Percentiles rank a stretch among this genome's conserved stretches.
These are phyloP conservation scores for Lerista edwardsae DNA, from an alignment of 2,797 vertebrate species.

Conservation along the genomic window DNA sequence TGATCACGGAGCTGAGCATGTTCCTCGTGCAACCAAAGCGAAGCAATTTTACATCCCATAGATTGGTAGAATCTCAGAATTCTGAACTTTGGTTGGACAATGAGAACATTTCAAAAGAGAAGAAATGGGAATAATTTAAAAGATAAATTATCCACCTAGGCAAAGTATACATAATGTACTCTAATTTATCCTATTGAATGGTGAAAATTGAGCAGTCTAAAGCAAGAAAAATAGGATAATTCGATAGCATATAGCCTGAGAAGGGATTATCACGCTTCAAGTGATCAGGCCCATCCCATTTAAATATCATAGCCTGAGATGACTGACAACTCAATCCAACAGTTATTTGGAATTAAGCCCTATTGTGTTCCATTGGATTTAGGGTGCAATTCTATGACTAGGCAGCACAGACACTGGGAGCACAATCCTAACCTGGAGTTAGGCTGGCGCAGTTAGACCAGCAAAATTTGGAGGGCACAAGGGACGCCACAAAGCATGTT, in stretches of 20 bases:
- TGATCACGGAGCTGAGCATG: neutral
- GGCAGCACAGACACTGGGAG: no score
- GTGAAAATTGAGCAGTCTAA: slow-evolving; percentile 7
- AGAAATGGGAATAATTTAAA: slow-evolving; percentile 26
- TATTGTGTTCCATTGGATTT: no score
- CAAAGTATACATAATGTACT: slow-evolving; percentile 24
- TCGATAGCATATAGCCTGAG: neutral
- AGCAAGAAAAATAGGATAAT: neutral
- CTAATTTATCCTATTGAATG: slow-evolving; percentile 10
- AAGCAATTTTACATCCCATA: neutral
- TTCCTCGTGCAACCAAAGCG: neutral
- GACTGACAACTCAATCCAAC: neutral
- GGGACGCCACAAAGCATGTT: no score
- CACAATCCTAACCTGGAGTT: no score
- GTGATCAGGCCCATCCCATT: neutral
- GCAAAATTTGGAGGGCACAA: no score
- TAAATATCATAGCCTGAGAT: slow-evolving; percentile 1
- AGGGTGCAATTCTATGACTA: no score
- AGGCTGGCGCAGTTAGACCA: no score
- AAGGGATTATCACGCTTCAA: slow-evolving; percentile 9
- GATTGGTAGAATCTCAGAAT: neutral
- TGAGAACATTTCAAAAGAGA: slow-evolving; percentile 1
- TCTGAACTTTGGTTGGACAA: neutral
- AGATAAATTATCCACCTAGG: slow-evolving; percentile 3
- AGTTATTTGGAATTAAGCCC: no score